Conservation (phyloP, 2,888 invertebrate genomes). For the Candidula unifasciata region DNA sequence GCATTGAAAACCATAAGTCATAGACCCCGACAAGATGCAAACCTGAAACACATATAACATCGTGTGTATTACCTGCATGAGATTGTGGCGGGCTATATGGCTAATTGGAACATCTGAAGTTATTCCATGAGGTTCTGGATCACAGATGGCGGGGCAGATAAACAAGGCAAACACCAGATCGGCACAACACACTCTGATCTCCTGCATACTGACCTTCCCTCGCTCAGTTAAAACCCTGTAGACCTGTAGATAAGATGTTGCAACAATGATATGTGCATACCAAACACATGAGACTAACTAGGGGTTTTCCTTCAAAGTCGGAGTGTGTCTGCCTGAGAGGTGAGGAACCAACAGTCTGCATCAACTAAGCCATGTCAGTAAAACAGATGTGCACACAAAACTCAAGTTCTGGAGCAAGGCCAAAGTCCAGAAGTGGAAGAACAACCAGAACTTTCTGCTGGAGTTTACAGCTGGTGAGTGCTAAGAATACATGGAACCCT, state of each 20-base stretch:
- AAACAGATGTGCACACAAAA: too few species aligned
- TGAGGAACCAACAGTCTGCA: too few species aligned
- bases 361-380: too few species aligned
- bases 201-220: conserved; percentile 67
- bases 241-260: conserved; percentile 52
- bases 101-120: conserved; percentile 92
- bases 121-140: conserved; percentile 96
- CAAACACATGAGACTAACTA: not conserved
- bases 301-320: too few species aligned
- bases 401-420: too few species aligned
- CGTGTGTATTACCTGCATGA: conserved; percentile 79
- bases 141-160: conserved; percentile 96
- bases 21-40: not conserved
- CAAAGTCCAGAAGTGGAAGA: too few species aligned
- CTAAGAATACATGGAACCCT: not conserved
- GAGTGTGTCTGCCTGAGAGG: too few species aligned
- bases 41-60: not conserved
- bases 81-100: conserved; percentile 90
- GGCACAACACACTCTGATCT: conserved; percentile 86
- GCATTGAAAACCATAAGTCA: not conserved
- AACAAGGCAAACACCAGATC: conserved; percentile 95
- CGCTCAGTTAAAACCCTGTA: conserved; percentile 81
- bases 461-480: too few species aligned
- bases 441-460: too few species aligned
- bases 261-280: not conserved